Evolutionary conservation across 2,797 vertebrate species (phyloP).

Genomic region (Falco berigora): DNA sequence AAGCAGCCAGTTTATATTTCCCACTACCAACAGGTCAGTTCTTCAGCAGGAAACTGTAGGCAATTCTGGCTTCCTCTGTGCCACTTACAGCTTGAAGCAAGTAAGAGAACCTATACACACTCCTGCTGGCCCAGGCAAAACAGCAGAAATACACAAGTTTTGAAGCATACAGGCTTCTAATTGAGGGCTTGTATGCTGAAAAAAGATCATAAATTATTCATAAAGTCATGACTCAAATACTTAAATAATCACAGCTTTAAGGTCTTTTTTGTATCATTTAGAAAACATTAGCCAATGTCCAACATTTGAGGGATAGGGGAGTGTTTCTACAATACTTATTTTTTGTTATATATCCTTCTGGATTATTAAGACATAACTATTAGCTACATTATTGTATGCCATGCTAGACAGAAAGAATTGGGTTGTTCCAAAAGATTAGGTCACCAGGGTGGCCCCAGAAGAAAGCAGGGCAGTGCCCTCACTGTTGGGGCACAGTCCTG

Average conservation of each 20-base stretch:
- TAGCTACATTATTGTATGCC: background rate
- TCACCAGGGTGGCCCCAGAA: background rate
- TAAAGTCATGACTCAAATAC: background rate
- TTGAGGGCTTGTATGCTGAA: background rate
- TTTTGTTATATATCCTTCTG: background rate
- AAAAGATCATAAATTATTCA: background rate
- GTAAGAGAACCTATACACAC: background rate
- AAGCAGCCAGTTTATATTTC: background rate
- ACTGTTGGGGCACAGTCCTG: background rate
- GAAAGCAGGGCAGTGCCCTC: background rate
- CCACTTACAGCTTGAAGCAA: background rate
- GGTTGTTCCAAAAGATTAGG: background rate
- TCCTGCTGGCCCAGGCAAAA: background rate
- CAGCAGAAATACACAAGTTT: background rate
- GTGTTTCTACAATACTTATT: background rate
- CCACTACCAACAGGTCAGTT: background rate
- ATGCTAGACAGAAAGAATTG: background rate
- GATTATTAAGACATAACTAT: background rate
- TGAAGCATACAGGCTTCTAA: background rate
- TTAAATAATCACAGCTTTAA: background rate
- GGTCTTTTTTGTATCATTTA: background rate
- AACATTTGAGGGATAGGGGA: background rate
- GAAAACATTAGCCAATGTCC: background rate
- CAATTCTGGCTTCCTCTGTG: background rate
- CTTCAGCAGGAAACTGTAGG: background rate